Evolutionary conservation across 1,140 invertebrate genomes (phyloP).

Genomic region (Glomeris maerens): DNA sequence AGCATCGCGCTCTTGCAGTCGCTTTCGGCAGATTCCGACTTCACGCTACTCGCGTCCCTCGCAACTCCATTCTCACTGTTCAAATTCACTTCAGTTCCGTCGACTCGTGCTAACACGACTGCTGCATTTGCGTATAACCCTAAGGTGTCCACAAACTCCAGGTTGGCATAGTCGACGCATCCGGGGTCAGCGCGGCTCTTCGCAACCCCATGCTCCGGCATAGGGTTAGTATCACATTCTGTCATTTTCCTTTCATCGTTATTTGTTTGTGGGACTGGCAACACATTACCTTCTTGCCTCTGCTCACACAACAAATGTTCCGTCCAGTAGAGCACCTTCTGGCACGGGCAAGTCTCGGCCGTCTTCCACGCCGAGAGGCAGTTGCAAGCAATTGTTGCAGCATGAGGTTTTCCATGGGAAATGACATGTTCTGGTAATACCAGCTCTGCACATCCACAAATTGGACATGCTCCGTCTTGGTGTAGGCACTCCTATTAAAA

Average conservation of each 20-base stretch:
- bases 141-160: conserved; percentile 22
- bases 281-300: not conserved
- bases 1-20: too few species aligned
- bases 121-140: conserved; percentile 21
- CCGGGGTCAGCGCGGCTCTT: not conserved
- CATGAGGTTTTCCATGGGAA: too few species aligned
- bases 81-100: not conserved
- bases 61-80: conserved; percentile 4
- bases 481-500: too few species aligned
- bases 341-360: conserved; percentile 1
- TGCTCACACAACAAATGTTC: conserved; percentile 5
- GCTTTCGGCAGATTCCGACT: too few species aligned
- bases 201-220: not conserved
- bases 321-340: conserved; percentile 3
- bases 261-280: not conserved
- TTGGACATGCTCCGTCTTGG: too few species aligned
- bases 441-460: too few species aligned
- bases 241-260: not conserved
- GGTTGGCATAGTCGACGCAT: conserved; percentile 20
- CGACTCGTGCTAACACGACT: too few species aligned
- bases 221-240: not conserved
- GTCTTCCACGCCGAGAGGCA: not conserved
- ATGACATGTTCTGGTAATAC: too few species aligned
- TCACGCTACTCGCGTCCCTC: conserved; percentile 2
- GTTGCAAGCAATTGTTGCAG: not conserved